Base-by-base conservation (phyloP, 2,888 invertebrate genomes). In the Drosophila austrosaltans region DNA sequence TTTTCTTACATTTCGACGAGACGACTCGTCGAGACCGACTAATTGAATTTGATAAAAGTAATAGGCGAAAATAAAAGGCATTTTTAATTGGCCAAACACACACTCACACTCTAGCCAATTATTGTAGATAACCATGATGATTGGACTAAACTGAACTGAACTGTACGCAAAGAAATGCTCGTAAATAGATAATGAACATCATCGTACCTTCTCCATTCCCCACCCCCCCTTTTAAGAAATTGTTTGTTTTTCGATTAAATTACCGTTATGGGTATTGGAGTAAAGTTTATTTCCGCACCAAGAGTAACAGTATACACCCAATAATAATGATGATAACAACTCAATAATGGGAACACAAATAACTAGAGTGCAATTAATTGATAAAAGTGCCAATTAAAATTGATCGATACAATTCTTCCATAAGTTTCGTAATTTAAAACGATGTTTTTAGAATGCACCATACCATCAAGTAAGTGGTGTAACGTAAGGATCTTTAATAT, bases 41-140 rank as follows among this genome's bases (percentile, higher is more conserved):
- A 85, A 82, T 82, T 85, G 82, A 82, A 82, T 85, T 85, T 82
- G 86, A 82, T 81, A 81, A 81, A 75, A 60, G 40, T 48, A 16
- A 65, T 61, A 69, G 77, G 81, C 78, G 48, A 48, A 48, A 48
- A 48, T 22, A 48, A 48, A 48, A 48, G 48, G 48, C 48, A 48
- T 48, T 73, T 81, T 85, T 82, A 82, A 82, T 82, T 82, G 82
- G 79, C 69, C 79, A 72, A 80, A 76, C 78, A 75, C 77, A 68
- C 71, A 56, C 75, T 62, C 73, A 58, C 67, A 57, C 40, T 48
- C 48, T 40, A 10, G 53, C 59, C 71, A 72, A 72, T 66, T 72
- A 70, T 70, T 36, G 42, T 20, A 53, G 71, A 70, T 65, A 72
- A 65, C 53, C 44, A 63, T 42, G 54, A 66, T 40, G 58, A 58